Base-by-base conservation (phyloP, 1,140 invertebrate genomes). In the Ephestia elutella region DNA sequence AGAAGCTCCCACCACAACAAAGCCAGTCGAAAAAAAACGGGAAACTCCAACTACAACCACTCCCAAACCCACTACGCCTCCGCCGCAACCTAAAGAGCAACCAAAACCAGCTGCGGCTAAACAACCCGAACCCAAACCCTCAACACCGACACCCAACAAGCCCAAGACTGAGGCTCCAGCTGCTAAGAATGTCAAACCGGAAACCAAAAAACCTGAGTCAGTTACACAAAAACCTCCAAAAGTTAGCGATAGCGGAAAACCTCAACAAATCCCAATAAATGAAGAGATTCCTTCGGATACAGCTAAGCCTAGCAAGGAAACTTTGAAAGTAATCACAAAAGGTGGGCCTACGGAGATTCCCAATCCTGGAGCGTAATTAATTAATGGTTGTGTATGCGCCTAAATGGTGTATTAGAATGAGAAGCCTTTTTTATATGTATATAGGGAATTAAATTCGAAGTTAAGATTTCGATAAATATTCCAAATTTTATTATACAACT, bases 291-390 rank as follows among this genome's bases (percentile, higher is more conserved):
- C 87, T 5, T 82, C 81, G 1, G 90, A 91, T 58, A 91, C 89
- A n/a, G 67, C 70, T 35, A 90, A 89, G 30, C 90, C 90, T 2
- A 80, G 76, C 57, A 85, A 87, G 50, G 90, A 90, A 65, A 90
- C 83, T 58, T 76, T 92, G 25, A 91, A 91, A 77, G 90, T 92
- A 5, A 92, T 91, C 51, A 91, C 87, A 62, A 91, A 90, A 63
- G 87, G 83, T 63, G 90, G 90, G 25, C 87, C 86, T 4, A 72
- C 75, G 21, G 87, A 87, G 66, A 89, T 89, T n/a, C 87, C 83
- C 49, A 77, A 80, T 63, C 85, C 81, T 54, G 17, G 59, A 11
- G 11, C 62, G 48, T 64, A 64, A 50, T 21, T 1, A 21, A 20
- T 61, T 21, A 44, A 49, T 49, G 21, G 62, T 63, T 55, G 50